Evolutionary conservation across 2,888 invertebrate species (phyloP).

Genomic region (Prosapia bicincta): DNA sequence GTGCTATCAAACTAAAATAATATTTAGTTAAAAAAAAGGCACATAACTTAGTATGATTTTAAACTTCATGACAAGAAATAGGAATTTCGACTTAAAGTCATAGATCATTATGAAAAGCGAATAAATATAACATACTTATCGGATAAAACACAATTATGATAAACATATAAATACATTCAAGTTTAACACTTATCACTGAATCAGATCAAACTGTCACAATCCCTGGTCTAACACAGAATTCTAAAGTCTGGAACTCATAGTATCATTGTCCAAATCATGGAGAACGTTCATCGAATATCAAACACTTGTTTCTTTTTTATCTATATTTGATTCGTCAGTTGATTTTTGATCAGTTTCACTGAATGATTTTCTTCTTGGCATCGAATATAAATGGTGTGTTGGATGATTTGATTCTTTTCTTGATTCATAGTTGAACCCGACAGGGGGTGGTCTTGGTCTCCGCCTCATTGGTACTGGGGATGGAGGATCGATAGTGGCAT

Average conservation of each 20-base stretch:
- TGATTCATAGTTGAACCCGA: conserved; percentile 9
- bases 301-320: conserved; percentile 19
- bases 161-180: no score
- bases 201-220: no score
- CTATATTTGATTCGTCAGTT: conserved; percentile 12
- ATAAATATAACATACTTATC: no score
- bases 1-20: no score
- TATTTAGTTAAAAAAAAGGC: no score
- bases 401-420: conserved; percentile 6
- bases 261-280: conserved; percentile 14
- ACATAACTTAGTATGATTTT: no score
- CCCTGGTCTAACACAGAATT: no score
- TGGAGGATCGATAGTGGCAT: conserved; percentile 34
- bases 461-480: conserved; percentile 18
- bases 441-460: conserved; percentile 14
- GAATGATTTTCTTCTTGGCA: conserved; percentile 5
- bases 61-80: no score
- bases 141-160: no score
- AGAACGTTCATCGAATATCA: conserved; percentile 15
- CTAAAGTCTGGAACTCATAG: conserved; percentile 19
- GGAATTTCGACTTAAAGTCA: no score
- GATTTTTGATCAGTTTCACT: conserved; percentile 20
- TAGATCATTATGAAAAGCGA: no score
- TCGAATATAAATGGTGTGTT: conserved; percentile 8
- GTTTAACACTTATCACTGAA: no score